A percentile compares a stretch with the other conserved stretches of the same genome.
Conservation (phyloP, 2,888 invertebrate species). For the Rapana venosa region DNA sequence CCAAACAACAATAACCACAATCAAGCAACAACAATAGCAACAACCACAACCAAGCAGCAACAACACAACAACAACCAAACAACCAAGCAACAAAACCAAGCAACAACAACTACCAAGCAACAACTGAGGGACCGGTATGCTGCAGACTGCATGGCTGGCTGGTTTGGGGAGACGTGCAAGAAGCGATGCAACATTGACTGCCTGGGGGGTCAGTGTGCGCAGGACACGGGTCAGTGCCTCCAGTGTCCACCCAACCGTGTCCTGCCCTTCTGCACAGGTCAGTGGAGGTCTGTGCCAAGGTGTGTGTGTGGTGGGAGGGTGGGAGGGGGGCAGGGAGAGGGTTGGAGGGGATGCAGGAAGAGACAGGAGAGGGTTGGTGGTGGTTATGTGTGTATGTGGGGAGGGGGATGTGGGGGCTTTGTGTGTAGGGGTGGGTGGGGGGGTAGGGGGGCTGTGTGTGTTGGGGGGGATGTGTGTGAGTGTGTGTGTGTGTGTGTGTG, state of each 20-base stretch:
- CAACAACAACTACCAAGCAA: too few species aligned
- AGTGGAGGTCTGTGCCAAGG: not conserved
- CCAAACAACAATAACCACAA: too few species aligned
- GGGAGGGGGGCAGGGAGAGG: not conserved
- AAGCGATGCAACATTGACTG: not conserved
- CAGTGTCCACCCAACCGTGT: slow-evolving; percentile 20
- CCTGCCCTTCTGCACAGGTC: slow-evolving; percentile 11
- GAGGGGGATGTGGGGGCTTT: not conserved
- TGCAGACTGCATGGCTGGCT: not conserved
- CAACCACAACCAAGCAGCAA: too few species aligned
- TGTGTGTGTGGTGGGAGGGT: not conserved
- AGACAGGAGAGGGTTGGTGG: too few species aligned
- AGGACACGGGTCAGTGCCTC: slow-evolving; percentile 19
- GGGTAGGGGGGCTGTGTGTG: too few species aligned
- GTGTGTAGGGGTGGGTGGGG: too few species aligned
- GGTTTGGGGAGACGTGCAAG: slow-evolving; percentile 21
- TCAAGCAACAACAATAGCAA: too few species aligned
- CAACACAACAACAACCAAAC: too few species aligned
- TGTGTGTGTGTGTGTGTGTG: too few species aligned
- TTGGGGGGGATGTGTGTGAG: too few species aligned
- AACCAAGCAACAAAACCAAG: too few species aligned
- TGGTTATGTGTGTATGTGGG: not conserved
- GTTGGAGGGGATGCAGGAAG: too few species aligned
- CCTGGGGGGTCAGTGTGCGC: not conserved
- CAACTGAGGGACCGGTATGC: not conserved